Percentiles rank a stretch among this genome's conserved stretches.
Conservation (phyloP, 2,888 invertebrate species). For the Allophyes oxyacanthae region DNA sequence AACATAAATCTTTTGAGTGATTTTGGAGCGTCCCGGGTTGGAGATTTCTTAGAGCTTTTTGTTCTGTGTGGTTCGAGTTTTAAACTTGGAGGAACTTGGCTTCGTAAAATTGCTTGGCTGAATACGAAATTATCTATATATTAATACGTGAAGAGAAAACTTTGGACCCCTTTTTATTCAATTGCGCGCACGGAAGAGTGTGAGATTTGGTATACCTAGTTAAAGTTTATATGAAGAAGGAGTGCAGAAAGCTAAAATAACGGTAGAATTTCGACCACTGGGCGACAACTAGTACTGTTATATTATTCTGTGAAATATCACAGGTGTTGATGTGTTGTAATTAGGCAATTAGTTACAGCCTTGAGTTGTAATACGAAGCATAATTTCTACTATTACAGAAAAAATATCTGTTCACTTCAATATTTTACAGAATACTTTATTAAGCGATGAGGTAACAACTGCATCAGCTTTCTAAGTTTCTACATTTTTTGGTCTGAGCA, state of each 20-base stretch:
- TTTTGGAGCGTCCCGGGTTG: slow-evolving; percentile 11
- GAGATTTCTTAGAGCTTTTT: slow-evolving; percentile 10
- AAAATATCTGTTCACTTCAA: neutral
- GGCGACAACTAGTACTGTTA: too few species aligned
- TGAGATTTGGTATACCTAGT: too few species aligned
- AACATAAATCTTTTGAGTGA: slow-evolving; percentile 25
- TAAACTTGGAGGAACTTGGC: slow-evolving; percentile 2
- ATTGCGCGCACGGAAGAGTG: too few species aligned
- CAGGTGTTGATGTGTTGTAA: slow-evolving; percentile 18
- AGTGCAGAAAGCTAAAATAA: too few species aligned
- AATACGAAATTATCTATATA: slow-evolving; percentile 9
- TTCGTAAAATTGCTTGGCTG: neutral
- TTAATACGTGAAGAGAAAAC: too few species aligned
- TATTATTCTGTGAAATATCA: slow-evolving; percentile 30
- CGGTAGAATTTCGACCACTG: too few species aligned
- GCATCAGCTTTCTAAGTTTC: slow-evolving; percentile 3
- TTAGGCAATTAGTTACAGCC: slow-evolving; percentile 19
- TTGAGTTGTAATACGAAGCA: slow-evolving; percentile 5
- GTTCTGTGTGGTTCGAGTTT: slow-evolving; percentile 4
- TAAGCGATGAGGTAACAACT: neutral
- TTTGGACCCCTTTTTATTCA: too few species aligned
- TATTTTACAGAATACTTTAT: neutral
- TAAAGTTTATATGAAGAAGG: too few species aligned
- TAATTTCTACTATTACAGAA: neutral
- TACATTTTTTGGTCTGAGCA: slow-evolving; percentile 7